Conservation (phyloP, 30 jellyfish, hydroid and myxozoan species). For the Aurelia coerulea region DNA sequence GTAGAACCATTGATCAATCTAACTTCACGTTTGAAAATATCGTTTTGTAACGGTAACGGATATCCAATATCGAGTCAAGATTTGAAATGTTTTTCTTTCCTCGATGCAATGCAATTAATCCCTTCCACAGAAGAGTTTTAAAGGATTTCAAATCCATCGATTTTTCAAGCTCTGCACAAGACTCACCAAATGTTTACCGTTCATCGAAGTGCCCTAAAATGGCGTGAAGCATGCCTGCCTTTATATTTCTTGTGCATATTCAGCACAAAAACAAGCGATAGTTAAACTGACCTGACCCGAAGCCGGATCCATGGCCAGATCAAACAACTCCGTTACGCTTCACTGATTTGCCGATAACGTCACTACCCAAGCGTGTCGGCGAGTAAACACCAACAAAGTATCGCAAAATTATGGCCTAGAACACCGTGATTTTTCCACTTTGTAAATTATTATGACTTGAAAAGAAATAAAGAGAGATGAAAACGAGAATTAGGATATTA, state of each 20-base stretch:
- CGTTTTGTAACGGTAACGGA: no score
- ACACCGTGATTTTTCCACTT: neutral
- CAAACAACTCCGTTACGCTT: constrained; percentile 51
- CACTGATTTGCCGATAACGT: constrained; percentile 53
- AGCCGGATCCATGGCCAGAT: constrained; percentile 14
- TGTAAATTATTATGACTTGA: constrained; percentile 8
- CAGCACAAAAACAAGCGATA: constrained; percentile 10
- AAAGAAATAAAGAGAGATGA: neutral
- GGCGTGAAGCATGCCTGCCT: no score
- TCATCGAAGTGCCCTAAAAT: no score
- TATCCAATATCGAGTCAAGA: no score
- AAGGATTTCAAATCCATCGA: no score
- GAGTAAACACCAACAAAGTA: constrained; percentile 13
- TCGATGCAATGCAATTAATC: no score
- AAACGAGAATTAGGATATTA: neutral
- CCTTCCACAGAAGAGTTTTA: no score
- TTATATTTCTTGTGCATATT: neutral
- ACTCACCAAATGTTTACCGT: no score
- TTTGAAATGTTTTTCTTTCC: no score
- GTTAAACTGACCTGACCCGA: constrained; percentile 64
- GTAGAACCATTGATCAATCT: no score
- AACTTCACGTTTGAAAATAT: no score
- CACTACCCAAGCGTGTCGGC: constrained; percentile 65
- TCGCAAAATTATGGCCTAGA: constrained; percentile 11
- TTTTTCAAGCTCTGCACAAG: no score